Base-by-base conservation (phyloP, 2,113 vertebrate genomes). In the Phainopepla nitens region DNA sequence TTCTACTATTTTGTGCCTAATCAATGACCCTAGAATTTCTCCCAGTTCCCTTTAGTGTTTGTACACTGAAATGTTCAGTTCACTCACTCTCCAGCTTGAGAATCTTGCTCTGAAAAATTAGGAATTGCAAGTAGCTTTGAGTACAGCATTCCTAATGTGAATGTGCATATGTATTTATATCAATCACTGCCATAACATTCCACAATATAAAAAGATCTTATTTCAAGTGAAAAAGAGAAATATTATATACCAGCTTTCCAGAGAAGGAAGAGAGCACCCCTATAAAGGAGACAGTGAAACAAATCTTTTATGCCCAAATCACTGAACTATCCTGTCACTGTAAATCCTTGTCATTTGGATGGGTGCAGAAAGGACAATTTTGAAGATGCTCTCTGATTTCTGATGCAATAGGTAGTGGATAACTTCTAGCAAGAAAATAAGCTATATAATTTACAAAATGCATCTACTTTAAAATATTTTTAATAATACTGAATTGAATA, bases 1-100 rank as follows among this genome's bases (percentile, higher is more conserved):
- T 94, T 95, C 81, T 78, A 73, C 75, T 53, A 91, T 92, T 96
- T 92, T 94, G 87, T 94, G 83, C 77, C 88, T 95, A 73, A 95
- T 97, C 89, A 93, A 84, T 87, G 51, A 96, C 93, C 94, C 73
- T 84, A 76, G 81, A 95, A 96, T 97, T 94, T 80, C 66, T 93
- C 41, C 50, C 68, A 23, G 45, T 87, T 94, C 92, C 45, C 50
- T 95, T 94, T 76, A 86, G 68, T 89, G 76, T 88, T 93, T 80
- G 47, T 82, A 82, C 44, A 89, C 39, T 45, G 31, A 90, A 84
- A 90, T 83, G 58, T 70, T 81, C 60, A 41, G 47, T 61, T 91
- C 77, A 78, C 75, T 90, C 79, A 72, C 75, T 72, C 27, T 90
- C 45, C 51, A 80, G 61, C 66, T 91, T 91, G 53, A 87, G 58